Conservation (phyloP, 2,113 vertebrate genomes). For the Odocoileus hemionus region DNA sequence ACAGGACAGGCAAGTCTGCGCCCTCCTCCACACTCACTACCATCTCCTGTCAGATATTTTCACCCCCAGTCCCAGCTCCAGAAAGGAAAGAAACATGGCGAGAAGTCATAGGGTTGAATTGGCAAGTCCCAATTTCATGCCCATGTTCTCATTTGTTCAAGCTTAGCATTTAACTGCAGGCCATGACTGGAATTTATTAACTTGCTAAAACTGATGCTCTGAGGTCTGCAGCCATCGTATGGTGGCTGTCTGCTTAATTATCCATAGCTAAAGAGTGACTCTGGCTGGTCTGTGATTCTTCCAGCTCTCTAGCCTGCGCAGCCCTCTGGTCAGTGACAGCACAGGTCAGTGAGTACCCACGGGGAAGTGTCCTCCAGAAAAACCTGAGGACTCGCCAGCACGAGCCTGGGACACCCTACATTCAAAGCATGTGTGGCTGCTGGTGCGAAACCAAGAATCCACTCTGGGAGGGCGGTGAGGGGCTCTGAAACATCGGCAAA, state of each 20-base stretch:
- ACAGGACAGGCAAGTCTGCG: slow-evolving; percentile 47
- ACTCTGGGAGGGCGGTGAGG: slow-evolving; percentile 73
- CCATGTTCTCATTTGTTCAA: slow-evolving; percentile 72
- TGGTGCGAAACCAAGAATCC: slow-evolving; percentile 56
- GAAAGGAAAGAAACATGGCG: slow-evolving; percentile 34
- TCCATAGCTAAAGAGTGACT: slow-evolving; percentile 75
- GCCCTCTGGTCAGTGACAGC: slow-evolving; percentile 63
- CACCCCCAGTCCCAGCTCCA: not conserved
- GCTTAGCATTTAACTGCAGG: slow-evolving; percentile 65
- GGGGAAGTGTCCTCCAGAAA: slow-evolving; percentile 70
- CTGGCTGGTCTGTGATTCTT: slow-evolving; percentile 78
- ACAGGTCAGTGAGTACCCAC: slow-evolving; percentile 77
- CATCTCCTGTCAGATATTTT: not conserved
- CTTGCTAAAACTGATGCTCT: slow-evolving; percentile 70
- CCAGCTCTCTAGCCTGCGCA: slow-evolving; percentile 62
- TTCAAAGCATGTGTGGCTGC: slow-evolving; percentile 58
- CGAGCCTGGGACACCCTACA: slow-evolving; percentile 63
- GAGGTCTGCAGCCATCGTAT: slow-evolving; percentile 72
- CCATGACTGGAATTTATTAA: slow-evolving; percentile 80
- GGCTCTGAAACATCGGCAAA: slow-evolving; percentile 68
- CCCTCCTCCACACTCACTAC: slow-evolving; percentile 22
- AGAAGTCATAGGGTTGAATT: slow-evolving; percentile 71
- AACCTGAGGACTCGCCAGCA: slow-evolving; percentile 68
- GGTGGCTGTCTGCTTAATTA: slow-evolving; percentile 81
- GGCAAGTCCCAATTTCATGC: slow-evolving; percentile 60